Percentiles rank a stretch among this genome's conserved stretches.
Conservation (phyloP, 2,797 vertebrate species). For the Octomys mimax region DNA sequence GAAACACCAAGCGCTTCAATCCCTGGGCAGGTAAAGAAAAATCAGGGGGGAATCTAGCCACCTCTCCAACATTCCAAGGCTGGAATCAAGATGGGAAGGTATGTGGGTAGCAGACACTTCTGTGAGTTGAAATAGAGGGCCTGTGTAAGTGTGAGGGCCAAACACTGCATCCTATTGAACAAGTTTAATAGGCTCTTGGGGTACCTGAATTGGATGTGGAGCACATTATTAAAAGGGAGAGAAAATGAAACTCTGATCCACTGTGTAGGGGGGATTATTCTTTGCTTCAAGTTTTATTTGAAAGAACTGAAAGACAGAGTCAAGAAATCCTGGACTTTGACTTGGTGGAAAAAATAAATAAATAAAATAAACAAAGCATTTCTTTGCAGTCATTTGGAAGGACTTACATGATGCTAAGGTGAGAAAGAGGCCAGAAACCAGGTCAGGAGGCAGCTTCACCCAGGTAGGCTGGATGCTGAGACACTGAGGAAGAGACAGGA, state of each 20-base stretch:
- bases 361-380: slow-evolving; percentile 33
- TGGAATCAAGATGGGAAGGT: background rate
- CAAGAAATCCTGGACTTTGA: slow-evolving; percentile 26
- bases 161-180: slow-evolving; percentile 13
- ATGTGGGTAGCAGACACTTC: background rate
- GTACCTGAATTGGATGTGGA: background rate
- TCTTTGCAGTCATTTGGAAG: slow-evolving; percentile 65
- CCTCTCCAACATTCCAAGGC: background rate
- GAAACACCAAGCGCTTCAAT: background rate
- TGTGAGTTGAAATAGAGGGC: background rate
- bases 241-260: slow-evolving; percentile 71
- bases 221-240: slow-evolving; percentile 60
- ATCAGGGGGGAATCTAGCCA: background rate
- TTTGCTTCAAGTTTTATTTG: slow-evolving; percentile 63
- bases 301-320: slow-evolving; percentile 67
- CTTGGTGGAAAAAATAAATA: slow-evolving; percentile 50
- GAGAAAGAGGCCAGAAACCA: background rate
- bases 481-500: rapidly evolving
- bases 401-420: background rate
- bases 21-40: background rate
- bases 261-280: slow-evolving; percentile 31
- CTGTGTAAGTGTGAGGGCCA: background rate
- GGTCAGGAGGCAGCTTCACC: background rate
- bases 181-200: slow-evolving; percentile 27
- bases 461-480: background rate